Conservation (phyloP, 2,113 vertebrate species). For the Lepus americanus region DNA sequence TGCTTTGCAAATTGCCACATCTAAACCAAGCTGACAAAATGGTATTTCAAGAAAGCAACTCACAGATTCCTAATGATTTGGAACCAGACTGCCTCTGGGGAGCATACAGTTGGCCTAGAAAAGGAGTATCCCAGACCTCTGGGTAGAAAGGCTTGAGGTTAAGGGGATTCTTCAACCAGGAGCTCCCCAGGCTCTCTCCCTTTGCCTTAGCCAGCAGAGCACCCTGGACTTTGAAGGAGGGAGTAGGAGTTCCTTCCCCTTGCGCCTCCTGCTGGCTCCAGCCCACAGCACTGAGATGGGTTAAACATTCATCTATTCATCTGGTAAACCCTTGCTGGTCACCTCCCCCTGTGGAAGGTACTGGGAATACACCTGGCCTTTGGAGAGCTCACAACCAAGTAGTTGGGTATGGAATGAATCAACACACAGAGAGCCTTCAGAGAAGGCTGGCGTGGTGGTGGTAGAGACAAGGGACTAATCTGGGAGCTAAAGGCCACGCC, state of each 20-base stretch:
- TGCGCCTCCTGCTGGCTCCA: neutral
- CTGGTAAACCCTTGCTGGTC: neutral
- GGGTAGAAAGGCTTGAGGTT: constrained; percentile 39
- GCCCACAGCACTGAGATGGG: neutral
- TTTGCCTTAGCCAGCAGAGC: neutral
- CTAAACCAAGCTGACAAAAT: constrained; percentile 72
- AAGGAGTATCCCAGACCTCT: neutral
- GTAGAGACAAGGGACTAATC: neutral
- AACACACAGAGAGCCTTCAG: neutral
- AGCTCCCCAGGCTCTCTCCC: neutral
- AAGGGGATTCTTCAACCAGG: constrained; percentile 34
- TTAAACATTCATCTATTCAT: neutral
- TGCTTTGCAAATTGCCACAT: constrained; percentile 77
- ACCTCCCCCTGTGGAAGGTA: neutral
- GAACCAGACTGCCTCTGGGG: constrained; percentile 50
- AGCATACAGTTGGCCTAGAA: constrained; percentile 44
- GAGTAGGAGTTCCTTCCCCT: neutral
- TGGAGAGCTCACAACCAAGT: constrained; percentile 9
- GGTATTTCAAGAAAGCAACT: constrained; percentile 71
- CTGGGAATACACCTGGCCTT: neutral
- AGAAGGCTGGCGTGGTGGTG: neutral
- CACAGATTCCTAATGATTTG: constrained; percentile 69
- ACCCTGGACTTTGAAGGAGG: constrained; percentile 2
- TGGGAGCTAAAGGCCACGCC: no score
- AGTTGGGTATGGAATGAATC: neutral